Conservation (phyloP, 2,797 vertebrate genomes). For the Antennarius maculatus region DNA sequence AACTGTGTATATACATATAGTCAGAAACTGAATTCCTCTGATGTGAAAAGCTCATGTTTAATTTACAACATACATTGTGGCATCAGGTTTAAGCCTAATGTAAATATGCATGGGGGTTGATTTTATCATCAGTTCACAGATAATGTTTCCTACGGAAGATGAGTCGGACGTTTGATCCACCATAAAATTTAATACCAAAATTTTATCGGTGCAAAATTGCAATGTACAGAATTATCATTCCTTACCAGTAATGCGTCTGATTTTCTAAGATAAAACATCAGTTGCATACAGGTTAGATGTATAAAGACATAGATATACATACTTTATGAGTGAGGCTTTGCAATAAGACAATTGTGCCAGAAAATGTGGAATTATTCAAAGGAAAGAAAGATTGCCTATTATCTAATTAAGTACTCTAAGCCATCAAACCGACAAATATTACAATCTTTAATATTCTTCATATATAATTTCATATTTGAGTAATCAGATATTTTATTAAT, state of each 20-base stretch:
- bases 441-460: constrained; percentile 29
- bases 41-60: not conserved
- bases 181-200: not conserved
- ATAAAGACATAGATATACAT: not conserved
- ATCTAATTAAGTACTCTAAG: not conserved
- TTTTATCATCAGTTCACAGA: not conserved
- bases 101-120: not conserved
- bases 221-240: not conserved
- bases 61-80: not conserved
- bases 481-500: no score
- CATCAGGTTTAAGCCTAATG: not conserved
- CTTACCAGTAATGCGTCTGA: not conserved
- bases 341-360: not conserved
- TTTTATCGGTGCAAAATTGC: not conserved
- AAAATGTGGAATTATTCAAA: not conserved
- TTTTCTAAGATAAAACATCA: no score
- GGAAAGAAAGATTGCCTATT: constrained; percentile 4
- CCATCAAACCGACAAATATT: constrained; percentile 6
- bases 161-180: not conserved
- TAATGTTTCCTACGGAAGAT: not conserved
- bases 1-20: not conserved
- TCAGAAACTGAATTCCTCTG: not conserved
- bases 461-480: no score
- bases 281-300: not conserved
- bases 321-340: constrained; percentile 6